Evolutionary conservation across 2,797 vertebrate genomes (phyloP), one percentile per base, ranked within the genome.

Genomic region (Halcyon chelicuti): DNA sequence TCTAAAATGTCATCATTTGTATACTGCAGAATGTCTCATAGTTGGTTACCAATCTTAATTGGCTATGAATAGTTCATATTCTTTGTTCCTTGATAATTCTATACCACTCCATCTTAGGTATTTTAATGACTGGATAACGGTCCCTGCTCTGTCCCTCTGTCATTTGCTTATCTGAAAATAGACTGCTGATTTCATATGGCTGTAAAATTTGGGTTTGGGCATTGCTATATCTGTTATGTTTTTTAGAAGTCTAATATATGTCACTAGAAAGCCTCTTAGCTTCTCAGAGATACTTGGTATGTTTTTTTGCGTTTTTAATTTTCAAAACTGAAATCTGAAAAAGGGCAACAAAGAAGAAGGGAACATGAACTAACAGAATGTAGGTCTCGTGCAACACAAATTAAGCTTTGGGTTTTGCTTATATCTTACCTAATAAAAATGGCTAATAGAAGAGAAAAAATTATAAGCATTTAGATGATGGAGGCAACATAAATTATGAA

Each of bases 121-220:
- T 61, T 90, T 85, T 65, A 44, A 40, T 51, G 31, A 54, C 37
- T 68, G 66, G 16, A 18, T 63, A 68, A 47, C 29, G 52, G 28
- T 29, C 40, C 23, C 31, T 81, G 14, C n/a, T 78, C 63, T 73
- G 42, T 40, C 22, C 21, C 16, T 68, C 51, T 76, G 33, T 31
- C 28, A 54, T 82, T 87, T 90, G 28, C 10, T 33, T 65, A 20
- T 54, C 66, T 85, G 84, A 89, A 89, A 94, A 93, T 68, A 79
- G 33, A 66, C 29, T 57, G 42, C 31, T 93, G 75, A 42, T 87
- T 86, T 70, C 60, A 46, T 54, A 60, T 40, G 85, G 60, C 49
- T 79, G 35, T n/a, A 85, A 93, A 89, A 54, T 68, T 87, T 91
- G 66, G 37, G 79, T 95, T 78, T 63, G 79, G 60, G 42, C 66